Evolutionary conservation across 2,888 invertebrate species (phyloP), one percentile per base, ranked within the genome.

Genomic region (Ceraclea dissimilis): DNA sequence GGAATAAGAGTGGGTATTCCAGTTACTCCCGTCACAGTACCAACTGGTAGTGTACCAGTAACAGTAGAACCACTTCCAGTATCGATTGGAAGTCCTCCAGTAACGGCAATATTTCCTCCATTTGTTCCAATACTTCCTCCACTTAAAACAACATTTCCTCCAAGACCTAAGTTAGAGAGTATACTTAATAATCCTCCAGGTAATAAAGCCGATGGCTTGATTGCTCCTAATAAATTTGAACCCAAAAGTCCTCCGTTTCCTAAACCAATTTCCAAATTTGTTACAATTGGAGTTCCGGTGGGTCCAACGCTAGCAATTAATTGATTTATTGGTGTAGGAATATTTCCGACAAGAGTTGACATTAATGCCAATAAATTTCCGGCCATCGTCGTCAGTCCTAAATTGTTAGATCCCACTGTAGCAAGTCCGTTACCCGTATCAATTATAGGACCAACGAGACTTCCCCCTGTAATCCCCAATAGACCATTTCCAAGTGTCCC

Each of bases 131-230:
- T 31, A 11, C 11, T 31, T 31, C 8, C 6, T 8, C 31, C 31
- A 11, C 31, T 31, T 11, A 31, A 31, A 31, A 31, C 31, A 33
- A 46, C 33, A 16, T 20, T 48, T 20, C 39, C 39, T 39, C 54
- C 53, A 21, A 53, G 17, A 47, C 53, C 54, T 16, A 54, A n/a
- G 8, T 34, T 39, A 2, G 19, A 20, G n/a, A 54, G 26, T 4
- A 54, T 10, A 11, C 49, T 34, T 21, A 48, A 20, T 6, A 54
- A 17, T 16, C 48, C 54, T 16, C 34, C 49, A 6, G 48, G 26
- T 26, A 26, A 26, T 6, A 26, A 6, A 26, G 5, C 26, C n/a
- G n/a, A 31, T 31, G 11, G 31, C 31, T 6, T 31, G 8, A 31
- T 11, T 39, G n/a, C 13, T 8, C 39, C 39, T 13, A 39, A 39